A percentile compares a stretch with the other conserved stretches of the same genome.
Evolutionary conservation across 1,140 invertebrate genomes (phyloP).

Genomic region (Mercenaria mercenaria): DNA sequence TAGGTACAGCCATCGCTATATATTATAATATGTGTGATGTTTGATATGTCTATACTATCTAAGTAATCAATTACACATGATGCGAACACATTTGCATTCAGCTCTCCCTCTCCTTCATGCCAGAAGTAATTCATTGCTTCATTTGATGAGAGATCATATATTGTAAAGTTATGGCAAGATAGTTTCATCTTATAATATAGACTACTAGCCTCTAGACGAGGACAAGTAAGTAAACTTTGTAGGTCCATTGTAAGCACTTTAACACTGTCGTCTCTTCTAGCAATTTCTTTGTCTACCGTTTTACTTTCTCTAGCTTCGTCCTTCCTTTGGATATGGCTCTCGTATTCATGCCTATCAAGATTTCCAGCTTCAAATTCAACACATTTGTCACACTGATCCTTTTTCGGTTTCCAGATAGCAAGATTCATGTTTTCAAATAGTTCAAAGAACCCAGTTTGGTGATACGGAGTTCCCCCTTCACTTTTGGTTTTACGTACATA

Average conservation of each 20-base stretch:
- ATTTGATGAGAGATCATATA: background rate
- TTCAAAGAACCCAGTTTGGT: slow-evolving; percentile 23
- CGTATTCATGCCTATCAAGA: background rate
- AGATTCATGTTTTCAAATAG: slow-evolving; percentile 23
- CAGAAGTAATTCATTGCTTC: no score
- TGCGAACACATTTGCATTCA: no score
- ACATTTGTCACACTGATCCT: background rate
- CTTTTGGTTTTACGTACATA: background rate
- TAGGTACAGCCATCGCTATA: no score
- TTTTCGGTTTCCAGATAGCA: background rate
- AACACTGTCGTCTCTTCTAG: background rate
- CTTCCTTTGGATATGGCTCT: background rate
- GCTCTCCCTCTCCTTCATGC: no score
- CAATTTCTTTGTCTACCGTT: background rate
- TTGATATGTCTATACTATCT: background rate
- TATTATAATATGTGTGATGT: background rate
- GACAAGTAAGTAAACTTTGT: slow-evolving; percentile 25
- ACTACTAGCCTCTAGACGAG: background rate
- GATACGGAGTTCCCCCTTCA: slow-evolving; percentile 2
- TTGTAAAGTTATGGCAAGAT: slow-evolving; percentile 18
- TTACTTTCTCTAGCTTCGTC: slow-evolving; percentile 1
- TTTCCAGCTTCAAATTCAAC: background rate
- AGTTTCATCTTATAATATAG: background rate
- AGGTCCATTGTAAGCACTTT: slow-evolving; percentile 13
- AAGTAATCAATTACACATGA: no score